A percentile compares a stretch with the other conserved stretches of the same genome.
Conservation (phyloP, 2,113 vertebrate genomes). For the Rhinopomastus cyanomelas region DNA sequence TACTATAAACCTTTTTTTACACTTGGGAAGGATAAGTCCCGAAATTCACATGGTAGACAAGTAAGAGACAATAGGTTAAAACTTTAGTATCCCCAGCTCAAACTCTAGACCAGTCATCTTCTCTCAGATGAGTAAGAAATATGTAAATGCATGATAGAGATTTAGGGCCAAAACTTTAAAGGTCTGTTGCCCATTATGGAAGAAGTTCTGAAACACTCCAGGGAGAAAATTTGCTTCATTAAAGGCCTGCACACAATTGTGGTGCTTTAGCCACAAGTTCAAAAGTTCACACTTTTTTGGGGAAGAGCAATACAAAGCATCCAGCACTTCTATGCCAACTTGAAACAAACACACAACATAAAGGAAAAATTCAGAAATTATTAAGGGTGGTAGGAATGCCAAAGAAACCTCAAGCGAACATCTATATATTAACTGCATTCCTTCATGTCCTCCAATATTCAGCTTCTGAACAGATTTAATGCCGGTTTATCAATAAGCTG, state of each 20-base stretch:
- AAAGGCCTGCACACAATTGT: not conserved
- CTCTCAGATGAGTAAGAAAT: not conserved
- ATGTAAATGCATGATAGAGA: accelerated
- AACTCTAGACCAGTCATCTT: not conserved
- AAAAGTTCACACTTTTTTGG: not conserved
- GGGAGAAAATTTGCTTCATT: not conserved
- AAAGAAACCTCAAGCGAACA: not conserved
- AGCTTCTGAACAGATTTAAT: not conserved
- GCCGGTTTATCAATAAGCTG: not conserved
- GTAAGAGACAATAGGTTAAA: not conserved
- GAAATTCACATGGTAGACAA: not conserved
- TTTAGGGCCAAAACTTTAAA: not conserved
- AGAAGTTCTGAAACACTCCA: not conserved
- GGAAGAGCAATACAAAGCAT: not conserved
- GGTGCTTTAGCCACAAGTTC: not conserved
- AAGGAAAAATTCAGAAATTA: not conserved
- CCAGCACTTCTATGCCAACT: not conserved
- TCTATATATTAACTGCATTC: not conserved
- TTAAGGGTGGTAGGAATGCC: not conserved
- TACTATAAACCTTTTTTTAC: not conserved
- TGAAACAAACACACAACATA: not conserved
- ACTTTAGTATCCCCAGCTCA: not conserved
- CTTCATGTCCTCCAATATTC: not conserved
- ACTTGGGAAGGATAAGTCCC: not conserved
- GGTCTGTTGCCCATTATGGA: not conserved